Evolutionary conservation across 2,888 invertebrate species (phyloP), one percentile per base, ranked within the genome.

Genomic region (Cryptocheilus praepositus): DNA sequence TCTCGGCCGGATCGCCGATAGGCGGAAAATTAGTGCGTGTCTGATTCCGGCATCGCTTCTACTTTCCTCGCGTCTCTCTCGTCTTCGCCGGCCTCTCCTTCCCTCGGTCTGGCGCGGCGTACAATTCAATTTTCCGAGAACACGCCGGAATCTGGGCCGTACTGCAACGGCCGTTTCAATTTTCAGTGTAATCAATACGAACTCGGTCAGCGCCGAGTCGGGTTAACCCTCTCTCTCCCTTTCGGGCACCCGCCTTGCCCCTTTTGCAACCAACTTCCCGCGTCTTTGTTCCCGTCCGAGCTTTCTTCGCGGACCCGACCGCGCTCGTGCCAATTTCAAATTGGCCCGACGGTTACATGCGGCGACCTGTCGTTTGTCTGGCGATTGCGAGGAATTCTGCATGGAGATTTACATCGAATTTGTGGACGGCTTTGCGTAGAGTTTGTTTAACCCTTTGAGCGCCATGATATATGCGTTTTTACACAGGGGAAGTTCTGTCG

Each of bases 41-140:
- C 57, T 58, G 61, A 73, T 74, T 76, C 67, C 68, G 62, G 56
- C 43, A 54, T 54, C 56, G 36, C 45, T 66, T 61, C 13, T 36
- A 22, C 49, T 46, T 52, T 55, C 19, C 51, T 46, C 64, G 43
- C n/a, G 54, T 11, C 63, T 61, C 51, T 46, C 64, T 49, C n/a
- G 54, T 45, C 28, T 28, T 16, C 28, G n/a, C 53, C 7, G 25
- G 13, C 25, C 46, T 44, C 36, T 21, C 45, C 19, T 3, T 4
- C 45, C 16, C 21, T 25, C 51, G 43, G 55, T 53, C 57, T n/a
- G n/a, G n/a, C 54, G 54, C 28, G 16, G 51, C 45, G 59, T 60
- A 64, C 70, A 73, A 76, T 76, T 73, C 70, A 73, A 76, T 76
- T 76, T 68, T 69, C 68, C 60, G 52, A 43, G 59, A 64, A 64